These are phyloP conservation scores for Acleris sparsana DNA, from an alignment of 2,888 invertebrate species.

Conservation along the genomic window DNA sequence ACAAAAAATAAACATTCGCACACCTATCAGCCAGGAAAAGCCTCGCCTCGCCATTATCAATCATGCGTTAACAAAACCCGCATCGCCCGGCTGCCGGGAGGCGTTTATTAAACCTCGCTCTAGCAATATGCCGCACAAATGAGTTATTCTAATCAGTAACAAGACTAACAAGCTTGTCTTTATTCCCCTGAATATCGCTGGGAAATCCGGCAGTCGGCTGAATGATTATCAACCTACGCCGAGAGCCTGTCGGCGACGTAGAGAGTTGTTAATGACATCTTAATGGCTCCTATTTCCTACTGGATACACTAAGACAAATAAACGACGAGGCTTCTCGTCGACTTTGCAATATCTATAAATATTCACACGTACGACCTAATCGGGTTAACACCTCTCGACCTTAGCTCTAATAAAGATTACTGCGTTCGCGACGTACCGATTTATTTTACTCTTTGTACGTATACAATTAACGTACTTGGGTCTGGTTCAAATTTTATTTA, in stretches of 20 bases:
- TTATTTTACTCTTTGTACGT: no score
- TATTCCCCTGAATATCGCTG: slow-evolving; percentile 25
- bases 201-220: slow-evolving; percentile 35
- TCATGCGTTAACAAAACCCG: slow-evolving; percentile 31
- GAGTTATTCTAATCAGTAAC: slow-evolving; percentile 31
- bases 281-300: slow-evolving; percentile 49
- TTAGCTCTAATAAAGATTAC: slow-evolving; percentile 30
- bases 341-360: slow-evolving; percentile 28
- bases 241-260: slow-evolving; percentile 53
- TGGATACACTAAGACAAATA: slow-evolving; percentile 36
- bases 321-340: slow-evolving; percentile 11
- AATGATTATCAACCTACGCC: slow-evolving; percentile 45
- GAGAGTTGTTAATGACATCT: slow-evolving; percentile 57
- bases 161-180: slow-evolving; percentile 29
- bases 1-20: neutral
- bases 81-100: slow-evolving; percentile 15
- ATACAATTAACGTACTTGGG: neutral
- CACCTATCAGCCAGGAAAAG: slow-evolving; percentile 19
- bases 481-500: neutral
- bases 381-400: slow-evolving; percentile 31
- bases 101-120: slow-evolving; percentile 32
- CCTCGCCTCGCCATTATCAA: slow-evolving; percentile 26
- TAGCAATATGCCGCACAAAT: slow-evolving; percentile 22
- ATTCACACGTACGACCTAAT: slow-evolving; percentile 28
- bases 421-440: neutral